phyloP scores from a whole-genome alignment of 1,140 invertebrate species.

The Bombus confusus region DNA sequence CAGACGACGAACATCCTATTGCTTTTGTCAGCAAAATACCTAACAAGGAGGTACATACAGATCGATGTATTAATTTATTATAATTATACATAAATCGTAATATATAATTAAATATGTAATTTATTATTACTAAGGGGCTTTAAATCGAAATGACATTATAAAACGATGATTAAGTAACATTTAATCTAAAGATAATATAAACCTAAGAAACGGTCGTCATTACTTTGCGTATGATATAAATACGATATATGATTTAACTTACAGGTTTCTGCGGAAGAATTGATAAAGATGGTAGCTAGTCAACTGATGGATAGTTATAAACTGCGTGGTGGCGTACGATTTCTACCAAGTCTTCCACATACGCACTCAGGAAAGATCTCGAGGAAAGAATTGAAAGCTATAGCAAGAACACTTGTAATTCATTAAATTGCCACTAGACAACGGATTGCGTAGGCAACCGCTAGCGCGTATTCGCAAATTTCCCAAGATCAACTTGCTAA shows the following conservation, averaged over 20 bases:
- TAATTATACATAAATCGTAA: too few species aligned
- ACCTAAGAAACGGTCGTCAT: background rate
- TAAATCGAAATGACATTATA: background rate
- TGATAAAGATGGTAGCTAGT: slow-evolving; percentile 55
- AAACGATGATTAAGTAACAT: background rate
- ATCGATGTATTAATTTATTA: background rate
- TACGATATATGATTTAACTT: background rate
- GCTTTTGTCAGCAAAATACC: slow-evolving; percentile 81
- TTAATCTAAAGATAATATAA: background rate
- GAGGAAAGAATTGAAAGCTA: slow-evolving; percentile 59
- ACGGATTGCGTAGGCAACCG: too few species aligned
- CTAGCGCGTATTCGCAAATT: too few species aligned
- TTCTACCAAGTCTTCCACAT: slow-evolving; percentile 82
- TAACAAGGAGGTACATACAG: slow-evolving; percentile 34
- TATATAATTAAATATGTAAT: too few species aligned
- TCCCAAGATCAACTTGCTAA: too few species aligned
- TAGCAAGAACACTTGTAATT: slow-evolving; percentile 48
- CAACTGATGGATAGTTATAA: slow-evolving; percentile 59
- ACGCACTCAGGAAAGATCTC: slow-evolving; percentile 81
- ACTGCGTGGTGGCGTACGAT: slow-evolving; percentile 80
- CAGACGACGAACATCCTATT: slow-evolving; percentile 83
- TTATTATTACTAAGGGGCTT: background rate
- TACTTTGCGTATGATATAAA: background rate
- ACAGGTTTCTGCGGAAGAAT: slow-evolving; percentile 68
- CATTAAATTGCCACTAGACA: background rate